These are phyloP conservation scores for Eleginops maclovinus DNA, from an alignment of 2,113 vertebrate genomes.

Conservation along the genomic window DNA sequence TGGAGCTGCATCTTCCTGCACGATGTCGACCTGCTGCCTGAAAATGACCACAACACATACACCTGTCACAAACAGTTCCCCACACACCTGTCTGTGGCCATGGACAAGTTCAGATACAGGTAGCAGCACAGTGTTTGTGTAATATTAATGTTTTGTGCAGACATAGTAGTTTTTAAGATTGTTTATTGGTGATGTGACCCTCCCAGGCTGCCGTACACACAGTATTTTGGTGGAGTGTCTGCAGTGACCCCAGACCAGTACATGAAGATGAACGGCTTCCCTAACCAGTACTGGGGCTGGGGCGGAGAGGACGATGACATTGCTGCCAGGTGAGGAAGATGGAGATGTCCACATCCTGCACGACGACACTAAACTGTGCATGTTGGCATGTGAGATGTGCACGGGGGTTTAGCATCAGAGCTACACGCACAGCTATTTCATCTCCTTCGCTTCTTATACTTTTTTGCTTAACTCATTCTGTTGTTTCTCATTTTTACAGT, in stretches of 20 bases:
- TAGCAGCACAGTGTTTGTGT: conserved; percentile 56
- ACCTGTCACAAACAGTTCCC: conserved; percentile 92
- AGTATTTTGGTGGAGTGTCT: conserved; percentile 95
- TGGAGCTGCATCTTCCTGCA: conserved; percentile 97
- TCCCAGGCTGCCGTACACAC: conserved; percentile 90
- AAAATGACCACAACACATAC: conserved; percentile 97
- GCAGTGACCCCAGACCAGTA: conserved; percentile 95
- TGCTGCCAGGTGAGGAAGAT: conserved; percentile 88
- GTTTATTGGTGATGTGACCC: conserved; percentile 37
- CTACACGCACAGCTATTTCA: conserved; percentile 6
- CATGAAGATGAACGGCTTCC: conserved; percentile 97
- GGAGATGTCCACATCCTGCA: conserved; percentile 14
- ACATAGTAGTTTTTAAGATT: conserved; percentile 30
- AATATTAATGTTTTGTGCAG: background rate
- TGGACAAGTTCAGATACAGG: conserved; percentile 98
- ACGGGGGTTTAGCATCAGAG: background rate
- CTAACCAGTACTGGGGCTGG: conserved; percentile 97
- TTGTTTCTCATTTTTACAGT: conserved; percentile 27
- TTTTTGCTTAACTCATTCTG: conserved; percentile 13
- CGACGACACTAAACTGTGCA: conserved; percentile 12
- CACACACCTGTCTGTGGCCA: conserved; percentile 93
- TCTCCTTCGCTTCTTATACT: background rate
- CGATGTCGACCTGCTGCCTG: conserved; percentile 94
- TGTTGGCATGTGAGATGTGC: conserved; percentile 17
- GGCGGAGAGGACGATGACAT: conserved; percentile 96